A percentile compares a stretch with the other conserved stretches of the same genome.
Conservation (phyloP, 2,888 invertebrate genomes). For the Aradus depressus region DNA sequence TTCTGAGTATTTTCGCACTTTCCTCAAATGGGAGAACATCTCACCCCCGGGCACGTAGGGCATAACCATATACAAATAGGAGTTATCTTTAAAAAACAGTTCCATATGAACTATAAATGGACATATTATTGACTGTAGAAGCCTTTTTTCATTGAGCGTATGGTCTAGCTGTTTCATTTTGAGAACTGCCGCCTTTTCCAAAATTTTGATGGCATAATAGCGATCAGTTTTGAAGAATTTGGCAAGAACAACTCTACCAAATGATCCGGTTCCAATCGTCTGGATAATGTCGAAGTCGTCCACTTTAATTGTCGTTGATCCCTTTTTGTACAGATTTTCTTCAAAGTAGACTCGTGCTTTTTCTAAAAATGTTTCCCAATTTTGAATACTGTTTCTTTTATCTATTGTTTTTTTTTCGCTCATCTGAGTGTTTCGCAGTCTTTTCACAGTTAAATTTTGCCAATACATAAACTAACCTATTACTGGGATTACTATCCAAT, state of each 20-base stretch:
- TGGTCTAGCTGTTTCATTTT: conserved; percentile 54
- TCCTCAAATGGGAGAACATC: conserved; percentile 68
- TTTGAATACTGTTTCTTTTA: too few species aligned
- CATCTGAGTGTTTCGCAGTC: too few species aligned
- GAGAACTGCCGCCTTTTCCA: conserved; percentile 51
- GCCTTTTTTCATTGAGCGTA: conserved; percentile 62
- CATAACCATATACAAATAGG: conserved; percentile 70
- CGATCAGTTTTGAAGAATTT: conserved; percentile 35
- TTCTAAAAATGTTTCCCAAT: background rate
- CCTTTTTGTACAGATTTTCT: background rate
- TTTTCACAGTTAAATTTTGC: too few species aligned
- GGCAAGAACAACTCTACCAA: background rate
- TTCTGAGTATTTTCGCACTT: conserved; percentile 47
- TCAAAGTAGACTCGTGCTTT: background rate
- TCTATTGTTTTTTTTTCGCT: too few species aligned
- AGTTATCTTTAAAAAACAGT: conserved; percentile 74
- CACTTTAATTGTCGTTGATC: background rate
- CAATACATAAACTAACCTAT: too few species aligned
- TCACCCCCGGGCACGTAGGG: conserved; percentile 80
- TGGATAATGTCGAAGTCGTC: background rate
- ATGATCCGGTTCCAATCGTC: background rate
- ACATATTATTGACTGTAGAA: conserved; percentile 74
- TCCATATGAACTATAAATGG: conserved; percentile 81
- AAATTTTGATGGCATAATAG: conserved; percentile 48
- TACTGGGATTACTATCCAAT: too few species aligned